Base-by-base conservation (phyloP, 2,888 invertebrate genomes). In the Leptinotarsa rubiginosa region DNA sequence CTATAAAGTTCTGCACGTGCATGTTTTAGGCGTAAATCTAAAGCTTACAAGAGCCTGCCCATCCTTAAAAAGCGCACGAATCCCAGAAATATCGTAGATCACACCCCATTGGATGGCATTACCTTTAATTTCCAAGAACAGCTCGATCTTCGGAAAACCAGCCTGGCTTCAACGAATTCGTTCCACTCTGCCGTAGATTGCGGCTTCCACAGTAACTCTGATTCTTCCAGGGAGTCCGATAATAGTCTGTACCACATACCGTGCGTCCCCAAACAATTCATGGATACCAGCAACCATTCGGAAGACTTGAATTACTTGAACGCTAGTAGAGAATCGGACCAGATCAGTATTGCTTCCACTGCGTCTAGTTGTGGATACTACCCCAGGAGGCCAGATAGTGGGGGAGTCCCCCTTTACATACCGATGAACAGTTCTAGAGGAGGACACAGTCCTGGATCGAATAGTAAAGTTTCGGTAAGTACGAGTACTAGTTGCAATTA, bases 401-500 rank as follows among this genome's bases (percentile, higher is more conserved):
- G 86, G 3, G 87, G 88, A 3, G 83, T 84, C 47, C 86, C 87
- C 64, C 89, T 91, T 82, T 92, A 92, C 85, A 88, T 91, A 83
- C 91, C 91, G 12, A 91, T 91, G 91, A 90, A 89, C 75, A 89
- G 89, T 72, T 87, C 89, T 65, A 87, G 89, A 78, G 87, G 87
- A 25, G 87, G 89, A 12, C 89, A 90, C 81, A 91, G 91, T 85
- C 91, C 91, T 56, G 89, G 90, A 54, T 91, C 91, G 73, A 81
- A 90, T 83, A 91, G 88, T 83, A 92, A 91, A 88, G 91, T 92
- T 80, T 92, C 92, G 88, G 91, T 92, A 87, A 89, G 90, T 85
- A 70, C 31, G 1, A 22, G 22, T 22, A 31, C 7, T 7, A 31
- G 31, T 31, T 31, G 31, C 5, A 41, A 41, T 41, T 41, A 41